A percentile compares a stretch with the other conserved stretches of the same genome.
Conservation (phyloP, 2,113 vertebrate genomes). For the Empidonax alnorum region DNA sequence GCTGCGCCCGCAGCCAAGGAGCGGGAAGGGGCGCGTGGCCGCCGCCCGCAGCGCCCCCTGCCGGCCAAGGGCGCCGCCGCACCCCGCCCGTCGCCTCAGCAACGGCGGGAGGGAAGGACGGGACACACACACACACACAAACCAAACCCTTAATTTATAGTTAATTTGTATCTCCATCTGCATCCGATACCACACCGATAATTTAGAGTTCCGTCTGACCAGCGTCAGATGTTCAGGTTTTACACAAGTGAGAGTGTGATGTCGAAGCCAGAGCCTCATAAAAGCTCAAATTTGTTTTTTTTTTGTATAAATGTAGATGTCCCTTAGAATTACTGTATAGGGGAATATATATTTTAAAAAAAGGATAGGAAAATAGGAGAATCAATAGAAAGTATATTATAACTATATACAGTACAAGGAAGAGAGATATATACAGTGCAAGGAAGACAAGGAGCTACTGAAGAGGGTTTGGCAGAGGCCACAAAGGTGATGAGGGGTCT, state of each 20-base stretch:
- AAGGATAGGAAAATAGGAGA: neutral
- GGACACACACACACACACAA: too few species aligned
- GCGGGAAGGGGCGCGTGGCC: neutral
- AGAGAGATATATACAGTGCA: neutral
- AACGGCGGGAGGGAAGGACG: too few species aligned
- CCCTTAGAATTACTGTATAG: neutral
- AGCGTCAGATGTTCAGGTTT: neutral
- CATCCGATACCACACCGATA: accelerated
- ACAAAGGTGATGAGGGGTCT: neutral
- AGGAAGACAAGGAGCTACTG: neutral
- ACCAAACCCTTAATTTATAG: accelerated
- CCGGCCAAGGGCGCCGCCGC: neutral
- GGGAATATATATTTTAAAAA: neutral
- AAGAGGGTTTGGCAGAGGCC: neutral
- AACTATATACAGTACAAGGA: neutral
- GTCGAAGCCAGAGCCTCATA: accelerated
- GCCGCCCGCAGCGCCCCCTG: neutral
- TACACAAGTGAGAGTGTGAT: too few species aligned
- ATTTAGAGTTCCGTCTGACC: neutral
- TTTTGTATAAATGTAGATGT: accelerated
- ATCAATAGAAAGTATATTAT: neutral
- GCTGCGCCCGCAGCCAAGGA: neutral
- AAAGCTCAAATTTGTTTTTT: neutral
- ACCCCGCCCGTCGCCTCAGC: neutral
- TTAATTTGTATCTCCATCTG: neutral